Evolutionary conservation across 2,888 invertebrate species (phyloP).

Genomic region (Ichneumoninae sp.): DNA sequence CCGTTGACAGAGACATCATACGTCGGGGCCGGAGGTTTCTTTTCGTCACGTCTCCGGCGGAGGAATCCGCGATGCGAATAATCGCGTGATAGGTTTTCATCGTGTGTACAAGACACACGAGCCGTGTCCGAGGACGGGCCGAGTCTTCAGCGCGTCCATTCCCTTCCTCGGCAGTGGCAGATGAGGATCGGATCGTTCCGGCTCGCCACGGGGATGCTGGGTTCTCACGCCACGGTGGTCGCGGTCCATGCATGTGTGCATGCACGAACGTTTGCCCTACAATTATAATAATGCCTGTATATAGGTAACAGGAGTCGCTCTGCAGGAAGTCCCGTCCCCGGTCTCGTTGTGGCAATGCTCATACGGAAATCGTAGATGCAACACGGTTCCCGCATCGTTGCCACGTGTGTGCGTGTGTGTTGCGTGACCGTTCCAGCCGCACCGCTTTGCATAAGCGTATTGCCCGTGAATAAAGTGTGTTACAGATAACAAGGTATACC

Average conservation of each 20-base stretch:
- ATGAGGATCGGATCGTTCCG: neutral
- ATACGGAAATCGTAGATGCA: slow-evolving; percentile 39
- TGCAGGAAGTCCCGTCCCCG: slow-evolving; percentile 34
- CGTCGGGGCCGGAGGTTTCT: slow-evolving; percentile 3
- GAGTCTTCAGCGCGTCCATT: neutral
- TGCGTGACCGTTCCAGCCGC: slow-evolving; percentile 57
- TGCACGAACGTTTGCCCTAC: slow-evolving; percentile 62
- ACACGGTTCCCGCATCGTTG: slow-evolving; percentile 55
- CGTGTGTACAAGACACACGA: neutral
- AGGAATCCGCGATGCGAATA: slow-evolving; percentile 6
- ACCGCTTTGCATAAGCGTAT: slow-evolving; percentile 60
- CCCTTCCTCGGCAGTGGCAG: neutral
- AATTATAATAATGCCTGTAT: slow-evolving; percentile 64
- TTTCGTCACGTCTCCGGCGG: slow-evolving; percentile 24
- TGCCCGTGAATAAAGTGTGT: slow-evolving; percentile 71
- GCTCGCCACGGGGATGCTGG: slow-evolving; percentile 49
- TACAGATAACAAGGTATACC: slow-evolving; percentile 75
- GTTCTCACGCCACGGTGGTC: slow-evolving; percentile 72
- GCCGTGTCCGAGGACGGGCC: too few species aligned
- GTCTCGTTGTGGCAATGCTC: neutral
- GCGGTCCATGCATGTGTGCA: neutral
- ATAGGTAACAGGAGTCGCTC: slow-evolving; percentile 29
- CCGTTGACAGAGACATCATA: slow-evolving; percentile 68
- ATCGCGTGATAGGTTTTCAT: neutral
- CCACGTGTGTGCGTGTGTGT: slow-evolving; percentile 32